Conservation (phyloP, 2,888 invertebrate species). For the Macrophya alboannulata region DNA sequence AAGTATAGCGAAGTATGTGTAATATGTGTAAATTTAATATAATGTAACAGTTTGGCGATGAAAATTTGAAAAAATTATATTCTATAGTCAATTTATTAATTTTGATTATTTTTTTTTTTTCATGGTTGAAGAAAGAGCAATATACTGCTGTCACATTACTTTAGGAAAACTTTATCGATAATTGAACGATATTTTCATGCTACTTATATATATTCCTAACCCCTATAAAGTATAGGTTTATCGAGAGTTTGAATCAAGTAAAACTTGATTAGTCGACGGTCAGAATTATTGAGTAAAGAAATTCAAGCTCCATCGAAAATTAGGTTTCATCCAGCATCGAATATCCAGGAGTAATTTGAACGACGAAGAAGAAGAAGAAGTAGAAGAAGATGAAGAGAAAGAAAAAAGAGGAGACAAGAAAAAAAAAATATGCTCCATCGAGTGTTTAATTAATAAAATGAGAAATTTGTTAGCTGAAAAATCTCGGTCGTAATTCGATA, state of each 20-base stretch:
- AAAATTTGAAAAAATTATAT: neutral
- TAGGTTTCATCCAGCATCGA: slow-evolving; percentile 33
- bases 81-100: neutral
- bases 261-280: slow-evolving; percentile 40
- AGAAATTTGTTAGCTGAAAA: slow-evolving; percentile 17
- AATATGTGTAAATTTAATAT: neutral
- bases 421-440: neutral
- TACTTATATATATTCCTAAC: neutral
- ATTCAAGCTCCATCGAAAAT: slow-evolving; percentile 28
- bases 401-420: neutral
- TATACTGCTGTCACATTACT: neutral
- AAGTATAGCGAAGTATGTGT: neutral
- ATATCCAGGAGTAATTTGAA: slow-evolving; percentile 28
- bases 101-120: neutral
- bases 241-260: slow-evolving; percentile 14
- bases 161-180: neutral
- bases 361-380: neutral
- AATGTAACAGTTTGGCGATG: neutral
- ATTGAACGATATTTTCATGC: slow-evolving; percentile 15
- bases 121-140: neutral
- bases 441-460: slow-evolving; percentile 28
- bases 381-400: neutral
- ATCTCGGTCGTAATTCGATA: slow-evolving; percentile 1
- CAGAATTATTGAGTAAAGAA: slow-evolving; percentile 40
- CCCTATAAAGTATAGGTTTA: neutral